Evolutionary conservation across 2,113 vertebrate species (phyloP).

Genomic region (Tetraodon nigroviridis): DNA sequence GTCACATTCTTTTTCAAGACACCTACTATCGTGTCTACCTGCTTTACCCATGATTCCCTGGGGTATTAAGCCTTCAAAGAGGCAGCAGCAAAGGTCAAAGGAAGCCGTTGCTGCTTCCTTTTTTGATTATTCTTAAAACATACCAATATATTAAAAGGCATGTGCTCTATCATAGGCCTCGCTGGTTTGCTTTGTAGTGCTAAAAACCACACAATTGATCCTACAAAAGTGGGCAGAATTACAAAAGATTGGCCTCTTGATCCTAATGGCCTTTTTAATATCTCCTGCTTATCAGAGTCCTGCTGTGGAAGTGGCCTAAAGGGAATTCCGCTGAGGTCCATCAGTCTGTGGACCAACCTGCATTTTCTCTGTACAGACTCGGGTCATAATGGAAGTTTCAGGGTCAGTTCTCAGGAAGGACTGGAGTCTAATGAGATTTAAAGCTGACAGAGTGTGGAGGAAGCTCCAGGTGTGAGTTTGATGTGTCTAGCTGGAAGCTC

Average conservation of each 20-base stretch:
- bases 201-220: no score
- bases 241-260: constrained; percentile 22
- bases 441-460: constrained; percentile 35
- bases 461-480: constrained; percentile 24
- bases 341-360: constrained; percentile 43
- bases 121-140: constrained; percentile 37
- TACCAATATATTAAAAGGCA: constrained; percentile 10
- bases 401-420: constrained; percentile 58
- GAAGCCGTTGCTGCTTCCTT: constrained; percentile 33
- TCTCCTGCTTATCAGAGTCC: constrained; percentile 41
- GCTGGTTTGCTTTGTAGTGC: no score
- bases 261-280: constrained; percentile 42
- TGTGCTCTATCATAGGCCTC: no score
- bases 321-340: constrained; percentile 41
- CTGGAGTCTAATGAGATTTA: constrained; percentile 51
- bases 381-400: constrained; percentile 49
- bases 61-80: constrained; percentile 36
- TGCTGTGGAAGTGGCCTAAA: constrained; percentile 39
- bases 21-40: constrained; percentile 28
- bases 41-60: constrained; percentile 44
- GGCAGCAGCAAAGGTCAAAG: constrained; percentile 49
- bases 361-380: constrained; percentile 38
- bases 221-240: not conserved
- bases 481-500: constrained; percentile 29
- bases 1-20: constrained; percentile 19